Base-by-base conservation (phyloP, 2,797 vertebrate genomes). In the Sciaenops ocellatus region DNA sequence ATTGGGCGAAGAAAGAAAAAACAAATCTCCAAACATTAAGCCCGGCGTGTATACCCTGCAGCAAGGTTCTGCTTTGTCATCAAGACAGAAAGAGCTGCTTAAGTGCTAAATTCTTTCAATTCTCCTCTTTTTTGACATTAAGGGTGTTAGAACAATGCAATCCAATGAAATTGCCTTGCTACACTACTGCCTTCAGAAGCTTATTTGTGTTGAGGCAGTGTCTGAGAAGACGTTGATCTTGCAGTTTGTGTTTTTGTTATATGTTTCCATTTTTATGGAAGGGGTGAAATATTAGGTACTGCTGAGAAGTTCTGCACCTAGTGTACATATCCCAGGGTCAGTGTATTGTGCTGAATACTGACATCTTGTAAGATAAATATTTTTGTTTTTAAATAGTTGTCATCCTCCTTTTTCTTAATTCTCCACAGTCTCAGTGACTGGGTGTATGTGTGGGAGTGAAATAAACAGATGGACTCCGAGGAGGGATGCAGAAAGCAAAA, bases 61-160 rank as follows among this genome's bases (percentile, higher is more conserved):
- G 89, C 87, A 68, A 86, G 68, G 73, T 46, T 72, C 55, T 75
- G 85, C 72, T 88, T 83, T 84, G 89, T 91, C 87, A 73, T 84
- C 69, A 70, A 67, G 63, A 81, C 38, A 55, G 76, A 59, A 80
- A 69, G 62, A 80, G 62, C 61, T 42, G 70, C 28, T 60, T 73
- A 54, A 72, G 63, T 61, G 73, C 76, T 77, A 61, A 86, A 75
- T 34, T 62, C 59, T 70, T 79, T 69, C 5, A 16, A 63, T 66
- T 62, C 26, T 64, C 34, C n/a, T 9, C 22, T 73, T 80, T 59
- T 82, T 60, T 64, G 78, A 71, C 77, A 80, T 51, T 67, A 46
- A 52, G 48, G 44, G 34, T 61, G 42, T 56, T 44, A 6, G 73
- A 30, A n/a, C 16, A 75, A 70, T 72, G 15, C 50, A 66, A 68